These are phyloP conservation scores for Tyrannus savana DNA, from an alignment of 2,113 vertebrate genomes.

Conservation along the genomic window DNA sequence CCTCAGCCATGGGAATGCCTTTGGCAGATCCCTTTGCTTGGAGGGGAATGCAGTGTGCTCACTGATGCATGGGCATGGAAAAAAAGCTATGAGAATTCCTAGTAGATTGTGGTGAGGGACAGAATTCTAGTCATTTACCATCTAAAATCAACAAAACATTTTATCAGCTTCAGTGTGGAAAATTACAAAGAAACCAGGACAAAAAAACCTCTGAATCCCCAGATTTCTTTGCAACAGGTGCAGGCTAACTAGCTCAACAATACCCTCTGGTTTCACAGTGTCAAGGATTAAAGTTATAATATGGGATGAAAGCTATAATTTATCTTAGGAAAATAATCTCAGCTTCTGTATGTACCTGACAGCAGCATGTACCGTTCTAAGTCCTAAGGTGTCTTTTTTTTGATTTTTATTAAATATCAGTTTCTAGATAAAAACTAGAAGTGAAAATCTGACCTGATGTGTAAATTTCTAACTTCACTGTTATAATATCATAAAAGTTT, in stretches of 20 bases:
- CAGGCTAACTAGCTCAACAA: not conserved
- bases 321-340: not conserved
- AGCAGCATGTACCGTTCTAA: not conserved
- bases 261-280: not conserved
- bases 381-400: not conserved
- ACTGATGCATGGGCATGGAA: not conserved
- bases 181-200: not conserved
- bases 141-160: not conserved
- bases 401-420: not conserved
- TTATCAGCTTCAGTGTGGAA: not conserved
- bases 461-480: not conserved
- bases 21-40: not conserved
- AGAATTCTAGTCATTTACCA: not conserved
- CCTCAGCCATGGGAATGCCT: not conserved
- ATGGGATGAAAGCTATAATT: not conserved
- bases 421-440: not conserved
- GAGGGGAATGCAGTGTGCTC: not conserved
- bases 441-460: not conserved
- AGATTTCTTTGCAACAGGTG: not conserved
- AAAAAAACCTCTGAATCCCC: not conserved
- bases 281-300: not conserved
- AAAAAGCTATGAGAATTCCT: not conserved
- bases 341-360: not conserved
- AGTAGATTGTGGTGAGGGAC: not conserved
- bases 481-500: not conserved